A percentile compares a stretch with the other conserved stretches of the same genome.
Conservation (phyloP, 2,888 invertebrate genomes). For the Microdon myrmicae region DNA sequence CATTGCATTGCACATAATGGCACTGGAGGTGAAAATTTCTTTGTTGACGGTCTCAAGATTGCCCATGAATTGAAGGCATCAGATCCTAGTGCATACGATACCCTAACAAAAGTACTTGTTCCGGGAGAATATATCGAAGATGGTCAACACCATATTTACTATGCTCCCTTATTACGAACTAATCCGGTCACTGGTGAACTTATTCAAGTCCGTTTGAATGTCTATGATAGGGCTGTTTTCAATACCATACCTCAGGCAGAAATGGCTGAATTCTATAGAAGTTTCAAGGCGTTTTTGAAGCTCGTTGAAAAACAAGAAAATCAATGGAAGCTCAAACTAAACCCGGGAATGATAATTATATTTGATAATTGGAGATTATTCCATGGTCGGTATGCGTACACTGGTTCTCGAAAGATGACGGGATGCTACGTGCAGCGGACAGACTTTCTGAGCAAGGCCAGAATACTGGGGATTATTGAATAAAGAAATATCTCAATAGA, state of each 20-base stretch:
- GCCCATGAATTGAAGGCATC: constrained; percentile 70
- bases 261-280: constrained; percentile 73
- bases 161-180: constrained; percentile 72
- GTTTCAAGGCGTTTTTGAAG: constrained; percentile 69
- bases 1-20: constrained; percentile 72
- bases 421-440: constrained; percentile 80
- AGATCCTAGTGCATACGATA: constrained; percentile 71
- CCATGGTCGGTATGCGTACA: constrained; percentile 78
- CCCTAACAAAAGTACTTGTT: constrained; percentile 70
- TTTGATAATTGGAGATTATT: constrained; percentile 84
- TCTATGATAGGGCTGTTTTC: constrained; percentile 78
- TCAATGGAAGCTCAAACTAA: constrained; percentile 72
- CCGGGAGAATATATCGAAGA: constrained; percentile 75
- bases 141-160: constrained; percentile 70
- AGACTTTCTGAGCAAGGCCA: constrained; percentile 74
- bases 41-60: constrained; percentile 80
- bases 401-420: constrained; percentile 74
- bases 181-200: constrained; percentile 70
- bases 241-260: constrained; percentile 68
- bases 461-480: no score
- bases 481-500: no score
- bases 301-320: constrained; percentile 68
- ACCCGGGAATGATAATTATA: constrained; percentile 77
- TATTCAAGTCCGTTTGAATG: constrained; percentile 77
- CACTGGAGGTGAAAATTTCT: constrained; percentile 77